Evolutionary conservation across 2,113 vertebrate genomes (phyloP).

Genomic region (Gila orcuttii): DNA sequence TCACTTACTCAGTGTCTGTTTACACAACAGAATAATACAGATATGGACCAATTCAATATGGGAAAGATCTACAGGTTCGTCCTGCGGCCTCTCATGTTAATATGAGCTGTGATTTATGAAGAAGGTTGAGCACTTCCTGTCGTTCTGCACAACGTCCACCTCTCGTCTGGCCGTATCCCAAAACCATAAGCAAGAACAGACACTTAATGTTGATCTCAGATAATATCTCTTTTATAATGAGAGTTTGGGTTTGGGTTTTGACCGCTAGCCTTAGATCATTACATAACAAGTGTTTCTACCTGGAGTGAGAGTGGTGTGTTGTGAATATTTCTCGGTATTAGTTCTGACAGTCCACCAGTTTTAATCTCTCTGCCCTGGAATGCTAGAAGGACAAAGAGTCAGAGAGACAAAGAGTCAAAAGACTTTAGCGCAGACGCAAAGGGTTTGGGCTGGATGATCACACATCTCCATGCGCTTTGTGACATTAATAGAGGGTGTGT

Average conservation of each 20-base stretch:
- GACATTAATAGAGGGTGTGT: constrained; percentile 11
- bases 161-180: background rate
- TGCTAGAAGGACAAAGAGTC: constrained; percentile 22
- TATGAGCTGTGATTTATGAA: constrained; percentile 28
- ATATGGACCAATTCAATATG: background rate
- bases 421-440: constrained; percentile 19
- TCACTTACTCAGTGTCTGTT: background rate
- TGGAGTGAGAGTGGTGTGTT: background rate
- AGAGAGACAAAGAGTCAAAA: no score
- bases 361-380: constrained; percentile 58
- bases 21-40: background rate
- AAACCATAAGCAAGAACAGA: background rate
- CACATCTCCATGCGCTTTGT: background rate
- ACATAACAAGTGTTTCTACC: background rate
- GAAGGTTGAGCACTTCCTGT: background rate
- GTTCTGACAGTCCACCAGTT: constrained; percentile 47
- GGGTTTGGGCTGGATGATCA: background rate
- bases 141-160: background rate
- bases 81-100: background rate
- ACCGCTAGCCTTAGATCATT: background rate
- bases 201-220: background rate
- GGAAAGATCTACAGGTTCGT: background rate
- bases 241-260: background rate
- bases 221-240: background rate
- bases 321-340: constrained; percentile 54